A percentile compares a stretch with the other conserved stretches of the same genome.
These are phyloP conservation scores for Bryconaethiops microstoma DNA, from an alignment of 2,797 vertebrate genomes.

Conservation along the genomic window DNA sequence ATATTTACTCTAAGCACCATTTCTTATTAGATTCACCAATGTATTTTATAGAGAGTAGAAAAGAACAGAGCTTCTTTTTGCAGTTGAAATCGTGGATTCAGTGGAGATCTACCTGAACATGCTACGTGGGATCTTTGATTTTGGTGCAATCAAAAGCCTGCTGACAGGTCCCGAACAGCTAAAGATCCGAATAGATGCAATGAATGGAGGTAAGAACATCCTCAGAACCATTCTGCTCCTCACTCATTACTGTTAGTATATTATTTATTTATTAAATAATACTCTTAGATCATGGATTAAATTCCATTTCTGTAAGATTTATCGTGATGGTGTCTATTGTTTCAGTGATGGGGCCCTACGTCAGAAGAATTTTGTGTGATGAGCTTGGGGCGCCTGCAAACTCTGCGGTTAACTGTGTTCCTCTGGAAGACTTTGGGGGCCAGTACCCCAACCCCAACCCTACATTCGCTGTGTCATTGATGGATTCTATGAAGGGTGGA, in stretches of 20 bases:
- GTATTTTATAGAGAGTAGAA: background rate
- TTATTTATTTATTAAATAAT: too few relatives aligned
- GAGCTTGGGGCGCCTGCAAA: slow-evolving; percentile 96
- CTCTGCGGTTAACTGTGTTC: slow-evolving; percentile 95
- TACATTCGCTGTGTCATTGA: slow-evolving; percentile 88
- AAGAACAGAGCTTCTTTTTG: background rate
- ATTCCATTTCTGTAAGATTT: background rate
- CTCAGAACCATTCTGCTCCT: background rate
- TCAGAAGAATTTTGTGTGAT: slow-evolving; percentile 93
- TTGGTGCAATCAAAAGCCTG: slow-evolving; percentile 89
- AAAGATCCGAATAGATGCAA: slow-evolving; percentile 95
- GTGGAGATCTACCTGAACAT: slow-evolving; percentile 96
- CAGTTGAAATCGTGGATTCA: slow-evolving; percentile 98
- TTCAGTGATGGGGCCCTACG: slow-evolving; percentile 99
- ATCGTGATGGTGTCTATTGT: slow-evolving; percentile 53
- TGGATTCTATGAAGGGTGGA: slow-evolving; percentile 96
- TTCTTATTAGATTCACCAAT: background rate
- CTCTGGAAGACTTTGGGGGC: slow-evolving; percentile 96
- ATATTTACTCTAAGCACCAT: background rate
- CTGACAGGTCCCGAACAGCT: slow-evolving; percentile 91
- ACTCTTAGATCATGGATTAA: background rate
- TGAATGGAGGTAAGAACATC: slow-evolving; percentile 88
- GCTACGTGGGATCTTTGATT: slow-evolving; percentile 93
- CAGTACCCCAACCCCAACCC: slow-evolving; percentile 93
- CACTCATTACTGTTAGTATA: too few relatives aligned